A percentile compares a stretch with the other conserved stretches of the same genome.
These are phyloP conservation scores for Pseudomugil tenellus DNA, from an alignment of 2,797 vertebrate species.

Conservation along the genomic window DNA sequence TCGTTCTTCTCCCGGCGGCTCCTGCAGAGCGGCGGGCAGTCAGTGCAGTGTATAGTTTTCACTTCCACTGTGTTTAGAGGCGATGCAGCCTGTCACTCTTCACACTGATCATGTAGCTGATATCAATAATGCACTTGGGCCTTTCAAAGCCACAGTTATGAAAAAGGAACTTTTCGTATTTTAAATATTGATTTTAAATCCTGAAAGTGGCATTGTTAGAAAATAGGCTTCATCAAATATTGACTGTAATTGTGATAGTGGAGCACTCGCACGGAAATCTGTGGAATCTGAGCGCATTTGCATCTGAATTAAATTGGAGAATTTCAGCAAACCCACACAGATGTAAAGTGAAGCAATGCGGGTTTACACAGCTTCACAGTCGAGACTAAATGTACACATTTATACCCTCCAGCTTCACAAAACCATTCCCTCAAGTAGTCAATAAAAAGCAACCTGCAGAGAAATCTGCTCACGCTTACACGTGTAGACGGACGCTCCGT, in stretches of 20 bases:
- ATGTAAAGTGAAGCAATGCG: background rate
- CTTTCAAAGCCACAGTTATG: conserved; percentile 74
- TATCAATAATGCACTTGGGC: conserved; percentile 80
- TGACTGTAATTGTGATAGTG: conserved; percentile 63
- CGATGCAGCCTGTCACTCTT: conserved; percentile 71
- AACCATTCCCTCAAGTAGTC: conserved; percentile 16
- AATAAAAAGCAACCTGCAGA: conserved; percentile 22
- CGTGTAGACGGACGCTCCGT: conserved; percentile 42
- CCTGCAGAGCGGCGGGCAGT: conserved; percentile 27
- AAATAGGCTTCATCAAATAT: conserved; percentile 82
- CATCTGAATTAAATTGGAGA: conserved; percentile 39
- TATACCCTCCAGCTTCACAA: conserved; percentile 18
- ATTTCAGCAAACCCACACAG: conserved; percentile 19
- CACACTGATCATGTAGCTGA: conserved; percentile 62
- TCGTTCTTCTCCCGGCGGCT: conserved; percentile 20
- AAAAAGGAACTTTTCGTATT: conserved; percentile 75
- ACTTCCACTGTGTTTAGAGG: conserved; percentile 65
- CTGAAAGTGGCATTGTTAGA: conserved; percentile 76
- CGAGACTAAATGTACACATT: conserved; percentile 1
- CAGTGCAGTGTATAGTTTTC: conserved; percentile 58
- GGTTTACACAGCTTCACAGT: conserved; percentile 29
- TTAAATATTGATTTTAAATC: conserved; percentile 81
- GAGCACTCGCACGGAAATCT: conserved; percentile 45
- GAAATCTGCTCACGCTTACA: conserved; percentile 49
- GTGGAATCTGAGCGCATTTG: conserved; percentile 18